A percentile compares a stretch with the other conserved stretches of the same genome.
Evolutionary conservation across 2,113 vertebrate genomes (phyloP).

Genomic region (Epinephelus moara): DNA sequence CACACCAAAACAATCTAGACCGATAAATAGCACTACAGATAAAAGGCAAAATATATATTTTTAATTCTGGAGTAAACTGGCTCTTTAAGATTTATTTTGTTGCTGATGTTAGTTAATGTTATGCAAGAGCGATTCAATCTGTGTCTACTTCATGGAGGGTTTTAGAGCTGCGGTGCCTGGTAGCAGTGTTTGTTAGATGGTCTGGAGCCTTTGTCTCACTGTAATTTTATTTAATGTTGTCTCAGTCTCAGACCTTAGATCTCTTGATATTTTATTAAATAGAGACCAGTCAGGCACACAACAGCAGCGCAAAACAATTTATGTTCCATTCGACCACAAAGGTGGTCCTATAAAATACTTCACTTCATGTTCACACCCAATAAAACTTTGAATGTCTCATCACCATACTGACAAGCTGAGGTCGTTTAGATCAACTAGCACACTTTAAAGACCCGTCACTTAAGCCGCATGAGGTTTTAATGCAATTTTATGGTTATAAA

Average conservation of each 20-base stretch:
- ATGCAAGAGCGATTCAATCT: not conserved
- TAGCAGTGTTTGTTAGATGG: no score
- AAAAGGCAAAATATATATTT: no score
- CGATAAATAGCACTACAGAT: no score
- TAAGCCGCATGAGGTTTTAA: not conserved
- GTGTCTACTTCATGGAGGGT: not conserved
- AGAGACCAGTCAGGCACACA: not conserved
- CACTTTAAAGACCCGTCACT: not conserved
- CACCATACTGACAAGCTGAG: not conserved
- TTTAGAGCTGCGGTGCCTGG: not conserved
- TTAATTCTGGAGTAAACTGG: no score
- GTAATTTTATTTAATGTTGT: not conserved
- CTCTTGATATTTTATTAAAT: not conserved
- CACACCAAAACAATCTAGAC: no score
- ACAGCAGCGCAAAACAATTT: not conserved
- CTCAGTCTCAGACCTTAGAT: not conserved
- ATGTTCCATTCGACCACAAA: not conserved
- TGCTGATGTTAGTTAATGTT: not conserved
- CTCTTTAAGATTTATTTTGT: not conserved
- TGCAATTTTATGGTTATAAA: not conserved
- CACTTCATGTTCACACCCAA: not conserved
- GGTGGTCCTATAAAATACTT: not conserved
- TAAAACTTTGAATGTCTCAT: no score
- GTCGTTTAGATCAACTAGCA: not conserved
- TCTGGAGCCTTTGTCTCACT: not conserved